Evolutionary conservation across 2,797 vertebrate species (phyloP), one percentile per base, ranked within the genome.

Genomic region (Crax fasciolata): DNA sequence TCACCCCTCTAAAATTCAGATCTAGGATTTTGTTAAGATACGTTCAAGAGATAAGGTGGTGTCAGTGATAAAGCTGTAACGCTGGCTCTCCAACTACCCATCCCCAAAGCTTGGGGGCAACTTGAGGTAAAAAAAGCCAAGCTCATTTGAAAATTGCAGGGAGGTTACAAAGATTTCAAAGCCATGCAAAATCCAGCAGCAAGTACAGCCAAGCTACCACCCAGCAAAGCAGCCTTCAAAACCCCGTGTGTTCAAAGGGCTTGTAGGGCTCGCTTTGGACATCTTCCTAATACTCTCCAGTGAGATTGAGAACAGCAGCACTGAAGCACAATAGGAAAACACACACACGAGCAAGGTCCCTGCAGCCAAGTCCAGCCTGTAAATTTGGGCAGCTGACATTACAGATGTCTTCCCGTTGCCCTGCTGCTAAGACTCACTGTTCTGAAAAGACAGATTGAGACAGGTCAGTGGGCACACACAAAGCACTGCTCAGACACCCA

Each of bases 341-440:
- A 68, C 70, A 92, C 0, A 0, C 38, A 85, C 39, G 59, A 86
- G 20, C 74, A 80, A 77, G 54, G 62, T 62, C 43, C n/a, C 58
- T 52, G 82, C 78, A 74, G 76, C 80, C 89, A 95, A 88, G 52
- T 52, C 58, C 72, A 95, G 93, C 52, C 90, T 75, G 77, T 80
- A 95, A 85, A 96, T 94, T 44, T 91, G 93, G 71, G 63, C 67
- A 90, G 94, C 87, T 96, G 87, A 94, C 80, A 39, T 84, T 96
- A 82, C 68, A 92, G 90, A 88, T 59, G 77, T 77, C 84, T 86
- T 92, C 81, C 71, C 0, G 0, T 35, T 57, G 72, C 75, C 86
- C 91, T 73, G 74, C 48, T 87, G 74, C 87, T 94, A 84, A 82
- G 83, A 70, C 59, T 87, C 77, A 44, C 83, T 94, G 73, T 43